Conservation (phyloP, 2,113 vertebrate genomes). For the Sterrhoptilus dennistouni region DNA sequence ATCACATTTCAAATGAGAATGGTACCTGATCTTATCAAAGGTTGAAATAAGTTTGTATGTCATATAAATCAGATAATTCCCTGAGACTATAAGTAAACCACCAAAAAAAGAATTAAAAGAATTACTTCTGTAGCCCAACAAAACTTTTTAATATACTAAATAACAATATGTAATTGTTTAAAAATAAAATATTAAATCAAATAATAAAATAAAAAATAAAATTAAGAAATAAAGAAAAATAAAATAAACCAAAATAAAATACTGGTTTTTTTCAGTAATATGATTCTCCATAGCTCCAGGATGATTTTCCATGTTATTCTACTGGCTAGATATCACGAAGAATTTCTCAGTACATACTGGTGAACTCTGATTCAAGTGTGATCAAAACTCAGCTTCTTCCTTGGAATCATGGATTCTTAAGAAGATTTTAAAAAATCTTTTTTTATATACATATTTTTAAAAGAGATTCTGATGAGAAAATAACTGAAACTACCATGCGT, state of each 20-base stretch:
- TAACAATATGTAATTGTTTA: background rate
- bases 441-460: background rate
- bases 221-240: background rate
- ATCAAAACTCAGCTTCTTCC: background rate
- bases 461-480: background rate
- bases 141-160: background rate
- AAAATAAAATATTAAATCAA: background rate
- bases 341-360: background rate
- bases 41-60: background rate
- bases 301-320: background rate
- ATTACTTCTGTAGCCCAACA: background rate
- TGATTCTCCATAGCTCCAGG: background rate
- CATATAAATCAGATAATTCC: background rate
- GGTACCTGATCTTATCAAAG: background rate
- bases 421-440: fast-evolving
- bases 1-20: background rate
- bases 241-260: background rate
- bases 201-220: background rate
- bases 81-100: background rate
- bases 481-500: background rate
- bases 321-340: background rate
- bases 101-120: background rate
- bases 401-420: background rate
- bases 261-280: background rate
- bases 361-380: background rate